phyloP scores from a whole-genome alignment of 2,888 invertebrate species.

The Tachina lurida region DNA sequence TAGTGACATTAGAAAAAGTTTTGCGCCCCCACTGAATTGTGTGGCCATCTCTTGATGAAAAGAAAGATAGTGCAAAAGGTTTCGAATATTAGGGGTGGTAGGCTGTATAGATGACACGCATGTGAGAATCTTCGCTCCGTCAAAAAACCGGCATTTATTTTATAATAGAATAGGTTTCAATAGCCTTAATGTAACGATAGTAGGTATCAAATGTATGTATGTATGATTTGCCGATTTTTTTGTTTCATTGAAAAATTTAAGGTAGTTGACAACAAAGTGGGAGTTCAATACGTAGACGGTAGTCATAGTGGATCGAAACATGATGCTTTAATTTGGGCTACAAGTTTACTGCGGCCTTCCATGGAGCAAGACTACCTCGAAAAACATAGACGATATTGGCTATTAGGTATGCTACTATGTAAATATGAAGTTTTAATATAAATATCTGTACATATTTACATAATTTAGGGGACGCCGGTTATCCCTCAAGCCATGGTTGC shows the following conservation, averaged over 20 bases:
- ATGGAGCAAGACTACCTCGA: conserved; percentile 12
- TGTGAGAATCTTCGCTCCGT: conserved; percentile 4
- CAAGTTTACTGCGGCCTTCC: conserved; percentile 1
- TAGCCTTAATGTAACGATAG: conserved; percentile 7
- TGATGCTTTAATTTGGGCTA: no score
- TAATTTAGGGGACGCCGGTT: neutral
- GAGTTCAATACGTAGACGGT: no score
- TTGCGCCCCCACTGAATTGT: no score
- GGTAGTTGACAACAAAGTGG: no score
- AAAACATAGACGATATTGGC: neutral
- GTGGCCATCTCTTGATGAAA: neutral
- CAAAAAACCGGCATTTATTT: conserved; percentile 15
- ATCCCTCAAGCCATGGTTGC: conserved; percentile 13
- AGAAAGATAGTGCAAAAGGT: conserved; percentile 4
- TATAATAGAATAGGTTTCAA: conserved; percentile 18
- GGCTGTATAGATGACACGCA: conserved; percentile 1
- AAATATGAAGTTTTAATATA: neutral
- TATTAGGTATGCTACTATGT: no score
- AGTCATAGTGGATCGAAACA: no score
- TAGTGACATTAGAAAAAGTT: no score
- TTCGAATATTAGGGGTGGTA: neutral
- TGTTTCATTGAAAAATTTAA: no score
- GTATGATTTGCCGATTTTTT: no score
- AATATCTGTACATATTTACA: conserved; percentile 9
- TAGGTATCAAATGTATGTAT: neutral